phyloP scores from a whole-genome alignment of 2,797 vertebrate genomes.

The Acanthornis magna region DNA sequence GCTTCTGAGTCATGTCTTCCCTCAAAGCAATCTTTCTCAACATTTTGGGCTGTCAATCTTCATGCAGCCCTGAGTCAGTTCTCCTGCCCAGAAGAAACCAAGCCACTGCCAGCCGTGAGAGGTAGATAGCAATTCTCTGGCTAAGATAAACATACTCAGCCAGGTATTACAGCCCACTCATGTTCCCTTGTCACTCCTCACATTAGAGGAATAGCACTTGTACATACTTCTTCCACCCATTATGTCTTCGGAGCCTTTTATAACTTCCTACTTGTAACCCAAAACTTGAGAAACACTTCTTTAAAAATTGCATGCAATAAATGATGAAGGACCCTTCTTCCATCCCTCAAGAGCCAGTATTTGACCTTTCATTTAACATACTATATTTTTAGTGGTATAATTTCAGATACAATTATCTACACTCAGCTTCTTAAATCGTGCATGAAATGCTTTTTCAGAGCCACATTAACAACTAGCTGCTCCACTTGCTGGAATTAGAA shows the following conservation, averaged over 20 bases:
- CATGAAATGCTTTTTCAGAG: conserved; percentile 24
- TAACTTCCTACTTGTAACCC: neutral
- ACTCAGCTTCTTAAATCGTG: neutral
- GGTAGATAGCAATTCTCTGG: neutral
- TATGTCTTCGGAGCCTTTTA: neutral
- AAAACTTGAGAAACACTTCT: neutral
- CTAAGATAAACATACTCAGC: neutral
- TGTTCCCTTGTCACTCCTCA: neutral
- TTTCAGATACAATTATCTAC: conserved; percentile 19
- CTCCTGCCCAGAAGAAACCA: neutral
- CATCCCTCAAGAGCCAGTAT: neutral
- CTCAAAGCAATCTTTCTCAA: conserved; percentile 16
- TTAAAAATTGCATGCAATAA: neutral
- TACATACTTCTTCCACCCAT: neutral
- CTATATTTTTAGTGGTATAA: neutral
- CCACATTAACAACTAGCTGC: conserved; percentile 20
- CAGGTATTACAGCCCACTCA: conserved; percentile 6
- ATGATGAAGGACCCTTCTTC: neutral
- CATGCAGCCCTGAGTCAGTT: neutral
- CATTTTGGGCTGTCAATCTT: neutral
- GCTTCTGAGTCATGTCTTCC: neutral
- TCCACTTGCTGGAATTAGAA: conserved; percentile 25
- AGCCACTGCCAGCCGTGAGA: neutral
- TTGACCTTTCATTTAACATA: neutral
- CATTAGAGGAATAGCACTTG: neutral